These are phyloP conservation scores for Apis cerana DNA, from an alignment of 1,140 invertebrate species.

Conservation along the genomic window DNA sequence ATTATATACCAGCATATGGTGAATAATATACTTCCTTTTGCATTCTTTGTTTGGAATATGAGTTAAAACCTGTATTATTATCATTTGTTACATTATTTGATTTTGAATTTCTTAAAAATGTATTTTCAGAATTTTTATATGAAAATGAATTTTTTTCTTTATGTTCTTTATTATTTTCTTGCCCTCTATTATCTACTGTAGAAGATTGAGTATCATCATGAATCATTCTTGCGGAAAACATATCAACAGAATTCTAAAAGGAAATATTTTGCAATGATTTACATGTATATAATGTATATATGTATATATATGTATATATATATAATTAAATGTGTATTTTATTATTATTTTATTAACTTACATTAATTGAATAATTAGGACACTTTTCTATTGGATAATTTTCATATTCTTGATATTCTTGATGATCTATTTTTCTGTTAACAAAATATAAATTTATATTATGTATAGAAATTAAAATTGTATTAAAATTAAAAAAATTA, in stretches of 20 bases:
- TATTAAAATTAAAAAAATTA: too few relatives aligned
- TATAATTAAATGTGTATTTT: not conserved
- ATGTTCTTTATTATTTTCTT: constrained; percentile 18
- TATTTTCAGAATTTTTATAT: constrained; percentile 2
- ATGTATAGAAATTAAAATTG: too few relatives aligned
- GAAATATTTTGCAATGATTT: not conserved
- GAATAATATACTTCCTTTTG: constrained; percentile 25
- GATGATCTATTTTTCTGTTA: constrained; percentile 34
- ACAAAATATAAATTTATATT: not conserved
- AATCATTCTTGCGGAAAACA: not conserved
- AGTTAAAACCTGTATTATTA: constrained; percentile 20
- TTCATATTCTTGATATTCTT: constrained; percentile 26
- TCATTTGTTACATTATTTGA: not conserved
- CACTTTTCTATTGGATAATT: constrained; percentile 32
- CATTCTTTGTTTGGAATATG: constrained; percentile 15
- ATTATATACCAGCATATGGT: constrained; percentile 39
- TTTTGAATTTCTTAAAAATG: constrained; percentile 23
- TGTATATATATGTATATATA: too few relatives aligned
- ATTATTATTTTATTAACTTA: constrained; percentile 11
- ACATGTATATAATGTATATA: not conserved
- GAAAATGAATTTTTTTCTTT: constrained; percentile 39
- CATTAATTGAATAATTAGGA: constrained; percentile 19
- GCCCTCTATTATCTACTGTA: not conserved
- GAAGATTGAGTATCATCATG: constrained; percentile 33
- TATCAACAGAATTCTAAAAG: constrained; percentile 30